Evolutionary conservation across 2,888 invertebrate genomes (phyloP), one percentile per base, ranked within the genome.

Genomic region (Glyphotaelius pellucidus): DNA sequence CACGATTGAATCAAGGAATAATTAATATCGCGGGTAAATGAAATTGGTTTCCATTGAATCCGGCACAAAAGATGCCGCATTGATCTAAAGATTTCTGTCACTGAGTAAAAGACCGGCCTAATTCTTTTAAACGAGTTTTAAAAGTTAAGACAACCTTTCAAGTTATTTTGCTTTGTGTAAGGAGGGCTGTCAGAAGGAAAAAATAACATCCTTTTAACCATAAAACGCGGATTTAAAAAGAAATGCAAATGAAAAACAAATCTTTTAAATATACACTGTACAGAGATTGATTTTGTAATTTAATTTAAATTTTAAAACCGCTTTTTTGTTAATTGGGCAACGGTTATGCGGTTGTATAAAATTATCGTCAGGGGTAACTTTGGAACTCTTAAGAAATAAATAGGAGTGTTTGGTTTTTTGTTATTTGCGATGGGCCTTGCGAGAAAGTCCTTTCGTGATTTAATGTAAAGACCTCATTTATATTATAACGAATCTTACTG

Each of bases 271-370:
- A 67, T 32, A 52, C 31, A 7, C 7, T 67, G 31, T 52, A 30
- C 12, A 47, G 32, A 31, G 35, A 87, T 87, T 87, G 87, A 67
- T 87, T 87, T 52, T 87, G 87, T 67, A 31, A 87, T 87, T 87
- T 30, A 87, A 87, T 52, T 87, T 52, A 67, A 87, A 87, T 52
- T 30, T 3, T 67, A 52, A 87, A 87, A 67, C 32, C 14, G 31
- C 32, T 52, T 87, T 87, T 52, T 87, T 19, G 30, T 52, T 87
- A 30, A 81, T 31, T 81, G 12, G 31, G 81, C 67, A 67, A 67
- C 67, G 67, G 25, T 67, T 67, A 9, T 67, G 67, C 67, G 67
- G 25, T 67, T 67, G 67, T 67, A 67, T 67, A 67, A 67, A 67
- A 67, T 67, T 67, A 67, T 67, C 67, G 25, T 67, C 67, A 25